A percentile compares a stretch with the other conserved stretches of the same genome.
phyloP scores from a whole-genome alignment of 1,140 invertebrate species.

The Aphis gossypii region DNA sequence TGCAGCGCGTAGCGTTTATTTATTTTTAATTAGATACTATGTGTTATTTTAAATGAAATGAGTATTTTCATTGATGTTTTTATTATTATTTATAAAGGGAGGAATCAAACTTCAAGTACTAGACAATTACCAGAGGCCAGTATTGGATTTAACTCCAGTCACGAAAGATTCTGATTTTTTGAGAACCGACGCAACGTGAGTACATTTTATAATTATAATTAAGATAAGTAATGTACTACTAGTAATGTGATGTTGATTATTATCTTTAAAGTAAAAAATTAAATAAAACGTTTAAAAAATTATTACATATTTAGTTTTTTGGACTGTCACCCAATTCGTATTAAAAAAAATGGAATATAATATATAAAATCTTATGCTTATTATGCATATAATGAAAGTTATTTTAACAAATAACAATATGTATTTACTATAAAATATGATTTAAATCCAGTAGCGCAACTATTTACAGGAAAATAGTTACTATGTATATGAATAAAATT shows the following conservation, averaged over 20 bases:
- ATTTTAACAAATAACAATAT: background rate
- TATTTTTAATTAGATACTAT: background rate
- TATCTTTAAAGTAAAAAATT: background rate
- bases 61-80: background rate
- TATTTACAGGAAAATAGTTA: background rate
- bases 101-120: conserved; percentile 86
- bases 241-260: background rate
- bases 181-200: conserved; percentile 78
- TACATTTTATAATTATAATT: conserved; percentile 55
- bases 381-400: background rate
- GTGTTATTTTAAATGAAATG: background rate
- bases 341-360: no score
- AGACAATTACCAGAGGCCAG: conserved; percentile 79
- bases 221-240: background rate
- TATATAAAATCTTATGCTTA: background rate
- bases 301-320: background rate
- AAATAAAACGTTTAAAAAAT: background rate
- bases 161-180: conserved; percentile 81
- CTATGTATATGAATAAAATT: background rate
- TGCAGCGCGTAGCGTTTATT: background rate
- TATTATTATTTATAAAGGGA: conserved; percentile 70
- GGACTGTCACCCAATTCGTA: background rate
- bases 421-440: background rate
- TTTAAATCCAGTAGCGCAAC: background rate
- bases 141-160: conserved; percentile 84